These are phyloP conservation scores for Psammodynastes pulverulentus DNA, from an alignment of 2,113 vertebrate species.

Conservation along the genomic window DNA sequence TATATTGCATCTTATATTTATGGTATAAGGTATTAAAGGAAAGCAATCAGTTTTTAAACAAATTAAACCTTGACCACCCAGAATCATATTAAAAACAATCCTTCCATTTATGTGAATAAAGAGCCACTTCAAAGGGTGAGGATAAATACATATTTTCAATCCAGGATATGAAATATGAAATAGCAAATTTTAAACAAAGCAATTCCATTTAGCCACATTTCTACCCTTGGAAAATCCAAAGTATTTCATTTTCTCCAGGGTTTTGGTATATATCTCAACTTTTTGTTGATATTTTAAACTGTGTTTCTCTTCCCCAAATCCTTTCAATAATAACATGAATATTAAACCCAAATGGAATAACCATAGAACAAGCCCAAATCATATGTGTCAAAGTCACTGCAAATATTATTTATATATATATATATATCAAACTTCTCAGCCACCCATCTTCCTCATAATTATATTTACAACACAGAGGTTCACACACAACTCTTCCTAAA, in stretches of 20 bases:
- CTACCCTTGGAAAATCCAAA: not conserved
- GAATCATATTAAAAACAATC: not conserved
- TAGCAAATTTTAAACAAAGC: not conserved
- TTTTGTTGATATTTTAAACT: not conserved
- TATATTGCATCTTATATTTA: not conserved
- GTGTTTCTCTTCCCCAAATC: not conserved
- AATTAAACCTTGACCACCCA: not conserved
- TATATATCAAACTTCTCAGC: not conserved
- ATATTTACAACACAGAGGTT: not conserved
- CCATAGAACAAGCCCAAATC: not conserved
- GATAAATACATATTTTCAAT: not conserved
- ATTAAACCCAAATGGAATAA: not conserved
- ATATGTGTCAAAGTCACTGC: not conserved
- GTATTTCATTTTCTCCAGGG: not conserved
- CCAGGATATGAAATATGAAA: not conserved
- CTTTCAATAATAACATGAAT: not conserved
- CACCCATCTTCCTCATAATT: not conserved
- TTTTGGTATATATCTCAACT: not conserved
- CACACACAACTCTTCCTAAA: not conserved
- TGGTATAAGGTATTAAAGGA: not conserved
- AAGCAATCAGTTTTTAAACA: not conserved
- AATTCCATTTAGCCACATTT: not conserved
- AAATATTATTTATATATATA: not conserved
- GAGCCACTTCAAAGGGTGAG: not conserved
- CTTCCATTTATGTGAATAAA: not conserved